A percentile compares a stretch with the other conserved stretches of the same genome.
phyloP scores from a whole-genome alignment of 2,888 invertebrate genomes.

The Molorchus minor region DNA sequence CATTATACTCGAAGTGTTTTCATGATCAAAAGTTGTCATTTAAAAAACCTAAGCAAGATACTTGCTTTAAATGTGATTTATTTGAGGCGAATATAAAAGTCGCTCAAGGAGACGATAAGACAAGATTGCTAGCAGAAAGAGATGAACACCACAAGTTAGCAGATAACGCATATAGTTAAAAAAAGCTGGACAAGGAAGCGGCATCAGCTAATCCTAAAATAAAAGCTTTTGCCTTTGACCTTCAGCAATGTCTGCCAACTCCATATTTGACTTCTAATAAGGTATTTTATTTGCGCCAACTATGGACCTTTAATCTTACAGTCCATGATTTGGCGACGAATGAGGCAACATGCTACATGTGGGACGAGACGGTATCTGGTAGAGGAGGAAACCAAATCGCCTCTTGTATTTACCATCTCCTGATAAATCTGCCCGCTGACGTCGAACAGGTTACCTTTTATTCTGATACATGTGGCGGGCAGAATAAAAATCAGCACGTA shows the following conservation, averaged over 20 bases:
- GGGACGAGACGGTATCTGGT: constrained; percentile 14
- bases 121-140: constrained; percentile 8
- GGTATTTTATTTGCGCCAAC: neutral
- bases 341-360: constrained; percentile 21
- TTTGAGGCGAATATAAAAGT: constrained; percentile 12
- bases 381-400: constrained; percentile 24
- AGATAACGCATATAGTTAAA: constrained; percentile 13
- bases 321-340: constrained; percentile 23
- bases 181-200: neutral
- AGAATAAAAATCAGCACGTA: constrained; percentile 18
- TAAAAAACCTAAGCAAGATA: constrained; percentile 24
- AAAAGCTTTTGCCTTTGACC: neutral
- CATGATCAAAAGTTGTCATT: constrained; percentile 19
- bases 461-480: constrained; percentile 22
- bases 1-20: neutral
- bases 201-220: neutral
- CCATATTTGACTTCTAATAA: neutral
- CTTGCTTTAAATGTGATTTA: constrained; percentile 21
- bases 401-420: constrained; percentile 11
- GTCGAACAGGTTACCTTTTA: constrained; percentile 16
- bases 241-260: neutral
- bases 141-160: constrained; percentile 17
- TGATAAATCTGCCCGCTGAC: constrained; percentile 5
- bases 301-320: constrained; percentile 5
- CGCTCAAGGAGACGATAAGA: constrained; percentile 7